These are phyloP conservation scores for Hetaerina americana DNA, from an alignment of 1,140 invertebrate species.

Conservation along the genomic window DNA sequence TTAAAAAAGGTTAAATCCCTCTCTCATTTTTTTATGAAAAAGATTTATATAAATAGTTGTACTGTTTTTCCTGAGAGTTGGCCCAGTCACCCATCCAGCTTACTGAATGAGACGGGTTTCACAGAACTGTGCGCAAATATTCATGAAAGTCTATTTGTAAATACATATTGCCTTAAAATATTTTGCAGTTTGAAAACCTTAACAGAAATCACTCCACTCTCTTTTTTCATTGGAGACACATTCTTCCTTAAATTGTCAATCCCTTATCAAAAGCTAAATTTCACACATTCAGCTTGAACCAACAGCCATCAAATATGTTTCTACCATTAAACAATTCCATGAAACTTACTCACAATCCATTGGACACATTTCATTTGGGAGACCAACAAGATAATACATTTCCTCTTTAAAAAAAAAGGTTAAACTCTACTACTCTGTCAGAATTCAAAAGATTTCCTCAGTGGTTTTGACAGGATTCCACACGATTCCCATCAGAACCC, in stretches of 20 bases:
- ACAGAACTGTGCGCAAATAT: background rate
- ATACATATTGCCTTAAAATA: background rate
- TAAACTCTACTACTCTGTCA: background rate
- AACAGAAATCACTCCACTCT: too few species aligned
- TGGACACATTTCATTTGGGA: background rate
- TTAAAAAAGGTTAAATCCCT: too few species aligned
- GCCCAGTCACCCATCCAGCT: background rate
- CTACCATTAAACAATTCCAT: too few species aligned
- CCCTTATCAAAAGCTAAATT: background rate
- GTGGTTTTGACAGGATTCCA: too few species aligned
- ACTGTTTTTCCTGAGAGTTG: background rate
- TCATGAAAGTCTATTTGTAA: background rate
- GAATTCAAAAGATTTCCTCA: background rate
- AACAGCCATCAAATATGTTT: background rate
- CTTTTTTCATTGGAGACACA: too few species aligned
- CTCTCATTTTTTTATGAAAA: background rate
- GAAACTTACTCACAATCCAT: too few species aligned
- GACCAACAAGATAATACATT: background rate
- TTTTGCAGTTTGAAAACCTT: background rate
- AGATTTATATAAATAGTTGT: background rate
- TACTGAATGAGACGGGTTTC: background rate
- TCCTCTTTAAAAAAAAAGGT: background rate
- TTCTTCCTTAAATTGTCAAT: background rate
- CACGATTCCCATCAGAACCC: too few species aligned
- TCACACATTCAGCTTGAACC: background rate